phyloP scores from a whole-genome alignment of 2,797 vertebrate genomes.

The Lateolabrax maculatus region DNA sequence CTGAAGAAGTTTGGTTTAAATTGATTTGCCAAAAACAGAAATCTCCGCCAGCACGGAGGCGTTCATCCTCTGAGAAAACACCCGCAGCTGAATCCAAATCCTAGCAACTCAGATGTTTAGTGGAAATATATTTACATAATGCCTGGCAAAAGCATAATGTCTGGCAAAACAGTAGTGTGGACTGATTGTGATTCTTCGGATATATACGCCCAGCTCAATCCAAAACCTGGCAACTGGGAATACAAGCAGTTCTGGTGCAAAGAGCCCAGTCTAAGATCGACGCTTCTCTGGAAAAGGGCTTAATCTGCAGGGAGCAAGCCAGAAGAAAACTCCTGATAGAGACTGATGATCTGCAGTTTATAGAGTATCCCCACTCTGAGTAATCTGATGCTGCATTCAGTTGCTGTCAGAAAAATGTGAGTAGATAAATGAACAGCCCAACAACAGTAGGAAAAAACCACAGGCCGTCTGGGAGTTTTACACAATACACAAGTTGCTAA shows the following conservation, averaged over 20 bases:
- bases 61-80: slow-evolving; percentile 20
- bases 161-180: slow-evolving; percentile 44
- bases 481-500: background rate
- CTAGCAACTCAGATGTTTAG: slow-evolving; percentile 14
- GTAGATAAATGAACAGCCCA: background rate
- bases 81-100: slow-evolving; percentile 21
- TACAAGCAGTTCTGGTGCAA: background rate
- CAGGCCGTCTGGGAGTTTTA: background rate
- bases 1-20: slow-evolving; percentile 22
- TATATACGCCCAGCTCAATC: slow-evolving; percentile 5
- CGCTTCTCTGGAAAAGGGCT: slow-evolving; percentile 32
- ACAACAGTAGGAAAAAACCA: background rate
- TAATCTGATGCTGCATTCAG: background rate
- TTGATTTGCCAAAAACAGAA: slow-evolving; percentile 15
- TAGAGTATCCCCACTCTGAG: background rate
- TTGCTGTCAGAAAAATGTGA: background rate
- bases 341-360: slow-evolving; percentile 24
- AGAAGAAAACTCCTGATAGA: slow-evolving; percentile 25
- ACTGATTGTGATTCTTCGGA: slow-evolving; percentile 56
- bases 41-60: slow-evolving; percentile 29
- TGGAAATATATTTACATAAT: slow-evolving; percentile 62
- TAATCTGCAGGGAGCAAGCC: slow-evolving; percentile 8
- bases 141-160: slow-evolving; percentile 46
- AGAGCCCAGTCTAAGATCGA: background rate
- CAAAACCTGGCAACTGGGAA: slow-evolving; percentile 44